Conservation (phyloP, 30 jellyfish, hydroid and myxozoan genomes). For the Clytia hemisphaerica region DNA sequence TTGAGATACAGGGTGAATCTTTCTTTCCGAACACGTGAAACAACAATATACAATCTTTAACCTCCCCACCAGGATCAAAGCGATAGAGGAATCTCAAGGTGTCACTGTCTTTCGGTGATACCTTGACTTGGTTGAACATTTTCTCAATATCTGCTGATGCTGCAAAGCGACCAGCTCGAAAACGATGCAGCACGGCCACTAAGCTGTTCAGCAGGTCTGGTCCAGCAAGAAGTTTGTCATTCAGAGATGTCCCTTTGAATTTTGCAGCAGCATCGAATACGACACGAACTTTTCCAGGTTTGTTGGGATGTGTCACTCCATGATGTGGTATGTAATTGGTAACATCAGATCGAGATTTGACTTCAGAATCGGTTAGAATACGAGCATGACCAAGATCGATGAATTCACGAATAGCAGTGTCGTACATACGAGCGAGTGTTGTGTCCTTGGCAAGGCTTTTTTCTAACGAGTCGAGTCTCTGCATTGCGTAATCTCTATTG, state of each 20-base stretch:
- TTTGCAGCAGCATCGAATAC: conserved; percentile 64
- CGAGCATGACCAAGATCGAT: too few relatives aligned
- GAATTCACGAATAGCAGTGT: too few relatives aligned
- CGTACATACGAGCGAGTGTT: too few relatives aligned
- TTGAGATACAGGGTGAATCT: too few relatives aligned
- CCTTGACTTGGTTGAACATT: conserved; percentile 52
- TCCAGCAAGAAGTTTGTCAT: conserved; percentile 34
- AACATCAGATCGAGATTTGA: too few relatives aligned
- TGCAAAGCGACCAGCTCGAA: conserved; percentile 31
- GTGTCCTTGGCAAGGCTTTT: too few relatives aligned
- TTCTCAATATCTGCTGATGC: conserved; percentile 45
- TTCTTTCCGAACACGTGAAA: too few relatives aligned
- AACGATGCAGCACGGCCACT: conserved; percentile 41
- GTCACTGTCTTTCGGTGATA: conserved; percentile 28
- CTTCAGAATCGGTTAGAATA: too few relatives aligned
- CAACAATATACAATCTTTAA: too few relatives aligned
- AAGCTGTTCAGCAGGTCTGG: conserved; percentile 38
- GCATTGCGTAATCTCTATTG: too few relatives aligned
- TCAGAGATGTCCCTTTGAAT: conserved; percentile 34
- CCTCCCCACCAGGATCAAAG: too few relatives aligned
- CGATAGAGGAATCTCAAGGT: conserved; percentile 46
- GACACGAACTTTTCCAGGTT: conserved; percentile 39
- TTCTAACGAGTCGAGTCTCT: too few relatives aligned
- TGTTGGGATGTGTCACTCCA: conserved; percentile 33
- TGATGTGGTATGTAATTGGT: conserved; percentile 65